phyloP scores from a whole-genome alignment of 1,140 invertebrate genomes.

The Drosophila kohkoa region DNA sequence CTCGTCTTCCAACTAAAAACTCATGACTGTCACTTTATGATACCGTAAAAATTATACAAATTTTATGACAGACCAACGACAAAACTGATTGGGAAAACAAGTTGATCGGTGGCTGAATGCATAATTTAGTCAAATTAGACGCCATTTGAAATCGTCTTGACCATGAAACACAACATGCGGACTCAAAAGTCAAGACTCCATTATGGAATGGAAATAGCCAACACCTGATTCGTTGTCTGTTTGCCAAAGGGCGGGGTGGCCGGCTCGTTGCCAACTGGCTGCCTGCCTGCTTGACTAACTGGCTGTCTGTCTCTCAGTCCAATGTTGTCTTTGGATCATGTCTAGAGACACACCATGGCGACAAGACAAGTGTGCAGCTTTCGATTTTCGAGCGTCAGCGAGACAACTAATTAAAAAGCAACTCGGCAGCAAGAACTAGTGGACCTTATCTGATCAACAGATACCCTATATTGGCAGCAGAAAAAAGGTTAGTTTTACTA shows the following conservation, averaged over 20 bases:
- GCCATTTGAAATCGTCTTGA: constrained; percentile 56
- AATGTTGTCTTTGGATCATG: constrained; percentile 9
- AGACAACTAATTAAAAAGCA: constrained; percentile 65
- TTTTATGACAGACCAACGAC: constrained; percentile 76
- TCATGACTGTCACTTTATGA: constrained; percentile 74
- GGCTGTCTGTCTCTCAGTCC: background rate
- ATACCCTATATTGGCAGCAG: constrained; percentile 7
- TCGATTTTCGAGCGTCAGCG: constrained; percentile 19
- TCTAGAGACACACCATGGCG: constrained; percentile 33
- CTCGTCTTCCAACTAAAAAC: constrained; percentile 61
- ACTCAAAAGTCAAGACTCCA: constrained; percentile 27
- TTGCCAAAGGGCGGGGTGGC: constrained; percentile 39
- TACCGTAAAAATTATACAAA: constrained; percentile 82
- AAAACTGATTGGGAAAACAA: constrained; percentile 80
- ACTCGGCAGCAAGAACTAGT: background rate
- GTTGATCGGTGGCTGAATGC: constrained; percentile 71
- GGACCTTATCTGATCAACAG: background rate
- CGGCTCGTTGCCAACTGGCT: background rate
- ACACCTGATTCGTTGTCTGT: constrained; percentile 73
- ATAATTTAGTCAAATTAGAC: constrained; percentile 80
- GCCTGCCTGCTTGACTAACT: background rate
- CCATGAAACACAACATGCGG: constrained; percentile 37
- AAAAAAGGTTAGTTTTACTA: background rate
- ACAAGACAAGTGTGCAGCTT: constrained; percentile 53
- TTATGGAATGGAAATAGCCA: constrained; percentile 39